Base-by-base conservation (phyloP, 2,888 invertebrate species). In the Eupeodes latifasciatus region DNA sequence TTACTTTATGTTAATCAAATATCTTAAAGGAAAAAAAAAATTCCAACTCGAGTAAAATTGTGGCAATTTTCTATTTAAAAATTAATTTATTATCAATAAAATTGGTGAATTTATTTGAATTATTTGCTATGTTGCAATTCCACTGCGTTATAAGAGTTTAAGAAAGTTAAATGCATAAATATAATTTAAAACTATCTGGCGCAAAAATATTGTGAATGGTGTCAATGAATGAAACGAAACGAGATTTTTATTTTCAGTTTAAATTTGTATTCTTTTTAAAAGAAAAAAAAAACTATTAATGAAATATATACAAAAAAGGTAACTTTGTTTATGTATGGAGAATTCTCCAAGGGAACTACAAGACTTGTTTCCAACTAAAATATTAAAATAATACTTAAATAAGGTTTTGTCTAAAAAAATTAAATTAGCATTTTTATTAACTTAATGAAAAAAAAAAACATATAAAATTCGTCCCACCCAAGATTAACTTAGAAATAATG, bases 1-100 rank as follows among this genome's bases (percentile, higher is more conserved):
- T 71, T 55, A 44, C 9, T 71, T 55, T 71, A 71, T 71, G 71
- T 55, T 71, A 71, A 71, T 55, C 4, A 2, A 27, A 27, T 27
- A 27, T 27, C 27, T 27, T 27, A 27, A 27, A 27, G 27, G 27
- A 27, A 27, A 14, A 55, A 55, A 27, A 3, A 34, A 27, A 49
- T 49, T 66, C 5, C 27, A 10, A 5, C 19, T 14, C 19, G 27
- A n/a, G 14, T 49, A 49, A 66, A 40, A 27, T 66, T 47, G 14
- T 27, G 49, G 9, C 27, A 34, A 49, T 66, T 66, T 66, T 66
- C 47, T 47, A 19, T 12, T 66, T 47, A 14, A 2, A 66, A 66
- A 27, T 49, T 12, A 47, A 6, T 47, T 66, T 34, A 49, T n/a
- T 12, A 49, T 66, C 19, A 49, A 66, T 66, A 66, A 66, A 66